Percentiles rank a stretch among this genome's conserved stretches.
These are phyloP conservation scores for Archocentrus centrarchus DNA, from an alignment of 2,113 vertebrate genomes.

Conservation along the genomic window DNA sequence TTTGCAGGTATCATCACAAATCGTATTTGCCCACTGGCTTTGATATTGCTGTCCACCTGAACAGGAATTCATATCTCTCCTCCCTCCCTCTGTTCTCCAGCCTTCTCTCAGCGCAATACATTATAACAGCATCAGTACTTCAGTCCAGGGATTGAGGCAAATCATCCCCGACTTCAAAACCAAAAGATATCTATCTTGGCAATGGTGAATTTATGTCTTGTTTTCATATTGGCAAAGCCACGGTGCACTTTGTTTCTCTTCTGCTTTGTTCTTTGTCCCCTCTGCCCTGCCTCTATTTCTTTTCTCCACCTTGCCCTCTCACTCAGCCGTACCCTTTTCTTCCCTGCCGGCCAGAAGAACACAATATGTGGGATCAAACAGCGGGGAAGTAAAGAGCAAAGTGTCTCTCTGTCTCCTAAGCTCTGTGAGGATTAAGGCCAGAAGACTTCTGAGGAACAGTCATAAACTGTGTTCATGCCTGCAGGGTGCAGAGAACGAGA, in stretches of 20 bases:
- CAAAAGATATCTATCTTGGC: conserved; percentile 53
- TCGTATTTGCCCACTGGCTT: conserved; percentile 42
- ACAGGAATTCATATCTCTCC: conserved; percentile 48
- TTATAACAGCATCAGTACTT: conserved; percentile 43
- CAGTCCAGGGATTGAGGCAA: conserved; percentile 44
- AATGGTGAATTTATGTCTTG: conserved; percentile 25
- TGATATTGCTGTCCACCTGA: conserved; percentile 55
- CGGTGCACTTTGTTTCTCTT: conserved; percentile 1
- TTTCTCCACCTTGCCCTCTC: conserved; percentile 30
- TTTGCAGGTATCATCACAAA: conserved; percentile 41
- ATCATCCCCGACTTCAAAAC: conserved; percentile 57
- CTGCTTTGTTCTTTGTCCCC: conserved; percentile 39
- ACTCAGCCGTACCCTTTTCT: neutral
- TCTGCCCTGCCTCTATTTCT: conserved; percentile 8
- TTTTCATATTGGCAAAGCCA: conserved; percentile 45
- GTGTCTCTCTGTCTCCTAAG: conserved; percentile 48
- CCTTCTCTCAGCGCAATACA: conserved; percentile 37
- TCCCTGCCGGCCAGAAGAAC: conserved; percentile 28
- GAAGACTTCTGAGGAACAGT: conserved; percentile 45
- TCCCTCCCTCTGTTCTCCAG: conserved; percentile 36
- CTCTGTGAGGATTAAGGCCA: conserved; percentile 35
- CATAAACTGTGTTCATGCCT: conserved; percentile 46
- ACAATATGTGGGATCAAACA: conserved; percentile 62
- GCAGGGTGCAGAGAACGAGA: conserved; percentile 9
- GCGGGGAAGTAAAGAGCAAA: conserved; percentile 47